Percentiles rank a stretch among this genome's conserved stretches.
Conservation (phyloP, 1,140 invertebrate genomes). For the Drosophila nigromelanica region DNA sequence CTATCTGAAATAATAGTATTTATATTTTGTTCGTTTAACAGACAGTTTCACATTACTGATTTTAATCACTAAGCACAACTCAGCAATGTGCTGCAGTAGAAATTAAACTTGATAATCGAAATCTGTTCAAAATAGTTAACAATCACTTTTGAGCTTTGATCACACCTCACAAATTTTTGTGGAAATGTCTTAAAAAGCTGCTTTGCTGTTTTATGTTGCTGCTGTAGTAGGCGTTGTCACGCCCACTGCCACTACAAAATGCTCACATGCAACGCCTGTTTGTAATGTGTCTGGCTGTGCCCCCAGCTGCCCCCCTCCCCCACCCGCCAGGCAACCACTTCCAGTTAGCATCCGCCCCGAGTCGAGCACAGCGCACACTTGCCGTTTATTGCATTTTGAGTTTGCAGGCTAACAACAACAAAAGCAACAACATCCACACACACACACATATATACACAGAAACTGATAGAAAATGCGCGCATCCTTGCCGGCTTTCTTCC, state of each 20-base stretch:
- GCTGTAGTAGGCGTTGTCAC: conserved; percentile 12
- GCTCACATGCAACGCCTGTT: conserved; percentile 65
- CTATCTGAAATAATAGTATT: too few relatives aligned
- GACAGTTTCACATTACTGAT: neutral
- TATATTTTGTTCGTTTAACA: too few relatives aligned
- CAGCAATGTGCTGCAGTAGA: neutral
- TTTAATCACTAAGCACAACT: neutral
- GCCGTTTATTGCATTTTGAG: conserved; percentile 78
- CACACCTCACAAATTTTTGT: conserved; percentile 14
- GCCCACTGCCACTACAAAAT: conserved; percentile 30
- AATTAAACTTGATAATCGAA: conserved; percentile 1
- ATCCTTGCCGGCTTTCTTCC: conserved; percentile 55
- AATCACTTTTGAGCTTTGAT: conserved; percentile 3
- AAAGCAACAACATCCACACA: conserved; percentile 6
- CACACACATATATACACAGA: neutral
- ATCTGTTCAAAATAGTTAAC: conserved; percentile 7
- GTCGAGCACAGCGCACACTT: conserved; percentile 54
- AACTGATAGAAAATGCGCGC: conserved; percentile 45
- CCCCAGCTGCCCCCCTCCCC: neutral
- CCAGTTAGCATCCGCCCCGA: conserved; percentile 32
- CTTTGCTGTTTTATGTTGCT: conserved; percentile 1
- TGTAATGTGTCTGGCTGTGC: conserved; percentile 69
- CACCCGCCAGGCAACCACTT: conserved; percentile 19
- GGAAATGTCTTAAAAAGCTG: conserved; percentile 6
- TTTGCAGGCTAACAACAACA: conserved; percentile 44